Percentiles rank a stretch among this genome's conserved stretches.
These are phyloP conservation scores for Pollimyrus isidori DNA, from an alignment of 2,113 vertebrate genomes.

Conservation along the genomic window DNA sequence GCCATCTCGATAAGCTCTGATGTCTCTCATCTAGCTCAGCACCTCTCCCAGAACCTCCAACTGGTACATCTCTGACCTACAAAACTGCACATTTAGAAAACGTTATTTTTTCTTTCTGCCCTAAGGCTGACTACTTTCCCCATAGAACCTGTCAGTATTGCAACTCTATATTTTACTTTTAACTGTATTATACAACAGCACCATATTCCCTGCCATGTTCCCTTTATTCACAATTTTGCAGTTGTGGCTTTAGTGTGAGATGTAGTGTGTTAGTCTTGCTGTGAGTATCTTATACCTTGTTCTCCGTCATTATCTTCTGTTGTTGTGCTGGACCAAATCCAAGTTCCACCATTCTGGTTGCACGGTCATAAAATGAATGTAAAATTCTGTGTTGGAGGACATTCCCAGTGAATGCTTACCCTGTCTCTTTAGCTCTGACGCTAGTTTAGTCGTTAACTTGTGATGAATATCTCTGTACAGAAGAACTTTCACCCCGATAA, in stretches of 20 bases:
- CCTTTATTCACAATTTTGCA: not conserved
- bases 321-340: not conserved
- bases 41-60: not conserved
- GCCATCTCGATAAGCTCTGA: not conserved
- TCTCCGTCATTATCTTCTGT: not conserved
- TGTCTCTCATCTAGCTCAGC: not conserved
- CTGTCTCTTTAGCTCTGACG: not conserved
- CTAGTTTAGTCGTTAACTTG: not conserved
- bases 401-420: not conserved
- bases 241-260: not conserved
- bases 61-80: not conserved
- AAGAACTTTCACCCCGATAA: slow-evolving; percentile 30
- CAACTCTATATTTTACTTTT: not conserved
- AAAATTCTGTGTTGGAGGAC: not conserved
- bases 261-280: not conserved
- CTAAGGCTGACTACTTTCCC: not conserved
- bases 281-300: not conserved
- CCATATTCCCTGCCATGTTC: not conserved
- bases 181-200: not conserved
- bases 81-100: not conserved
- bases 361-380: not conserved
- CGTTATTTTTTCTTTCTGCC: not conserved
- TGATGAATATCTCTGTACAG: not conserved
- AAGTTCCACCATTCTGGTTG: not conserved
- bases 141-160: not conserved